Evolutionary conservation across 2,113 vertebrate genomes (phyloP), one percentile per base, ranked within the genome.

Genomic region (Diphyllodes magnificus): DNA sequence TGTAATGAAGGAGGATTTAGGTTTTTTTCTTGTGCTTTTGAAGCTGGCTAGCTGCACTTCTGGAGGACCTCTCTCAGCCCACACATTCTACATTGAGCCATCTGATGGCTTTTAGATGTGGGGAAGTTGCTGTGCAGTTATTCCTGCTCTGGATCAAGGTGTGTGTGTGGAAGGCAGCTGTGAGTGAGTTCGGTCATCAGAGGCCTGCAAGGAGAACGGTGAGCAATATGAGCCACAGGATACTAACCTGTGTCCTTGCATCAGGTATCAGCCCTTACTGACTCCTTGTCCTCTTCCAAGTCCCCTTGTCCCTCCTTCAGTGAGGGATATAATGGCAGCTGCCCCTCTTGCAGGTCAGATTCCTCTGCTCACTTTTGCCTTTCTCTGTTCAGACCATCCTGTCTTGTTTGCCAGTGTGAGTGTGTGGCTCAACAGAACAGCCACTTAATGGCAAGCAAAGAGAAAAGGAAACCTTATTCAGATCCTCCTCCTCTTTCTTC

Each of bases 1-100:
- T 96, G 51, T 94, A 94, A 95, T 96, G 72, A 93, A 88, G 22
- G 72, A 81, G 64, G 76, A 59, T 39, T 80, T 89, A 53, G 61
- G 51, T 70, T 81, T 90, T 90, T 79, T 81, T 15, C 25, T 76
- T 82, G 57, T 5, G 53, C 89, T 94, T 95, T 93, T 96, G 95
- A 95, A 91, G 89, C 84, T 76, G 61, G 21, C 53, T 94, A 44
- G 60, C 72, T 90, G 49, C n/a, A 71, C 35, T 68, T 92, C 64
- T 92, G 69, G 39, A 86, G 82, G 82, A 83, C 11, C 4, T 75
- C 27, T 12, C 59, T 82, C 37, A 80, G 64, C 51, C 24, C 31
- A 30, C 50, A 92, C 39, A 77, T 77, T 64, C 75, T 82, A 12
- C 12, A 3, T 27, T 66, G 25, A 83, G 56, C 88, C 56, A 42